These are phyloP conservation scores for Varroa destructor DNA, from an alignment of 1,140 invertebrate species.

Conservation along the genomic window DNA sequence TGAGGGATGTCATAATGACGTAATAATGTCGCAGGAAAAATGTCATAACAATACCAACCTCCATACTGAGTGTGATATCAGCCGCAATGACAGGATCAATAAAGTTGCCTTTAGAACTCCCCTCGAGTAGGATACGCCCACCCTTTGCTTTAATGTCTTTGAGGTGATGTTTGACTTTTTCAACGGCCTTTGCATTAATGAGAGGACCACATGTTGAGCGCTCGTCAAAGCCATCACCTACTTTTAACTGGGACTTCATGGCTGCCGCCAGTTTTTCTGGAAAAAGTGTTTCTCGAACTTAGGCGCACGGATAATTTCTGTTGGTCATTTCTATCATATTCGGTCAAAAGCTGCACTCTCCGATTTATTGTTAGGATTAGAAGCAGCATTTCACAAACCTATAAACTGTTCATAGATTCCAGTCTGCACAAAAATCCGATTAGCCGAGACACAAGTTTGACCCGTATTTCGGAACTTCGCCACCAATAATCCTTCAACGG, in stretches of 20 bases:
- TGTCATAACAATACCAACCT: too few relatives aligned
- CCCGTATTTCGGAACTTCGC: constrained; percentile 93
- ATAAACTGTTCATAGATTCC: constrained; percentile 72
- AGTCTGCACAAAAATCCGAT: constrained; percentile 80
- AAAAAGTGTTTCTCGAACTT: neutral
- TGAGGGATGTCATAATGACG: too few relatives aligned
- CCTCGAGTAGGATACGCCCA: constrained; percentile 67
- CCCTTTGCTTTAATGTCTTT: constrained; percentile 51
- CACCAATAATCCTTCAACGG: constrained; percentile 68
- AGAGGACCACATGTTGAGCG: constrained; percentile 73
- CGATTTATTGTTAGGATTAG: too few relatives aligned
- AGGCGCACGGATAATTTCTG: too few relatives aligned
- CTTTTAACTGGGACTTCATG: constrained; percentile 55
- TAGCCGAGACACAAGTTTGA: constrained; percentile 88
- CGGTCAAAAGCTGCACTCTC: too few relatives aligned
- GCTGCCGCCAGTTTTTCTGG: constrained; percentile 49
- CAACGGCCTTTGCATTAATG: constrained; percentile 70
- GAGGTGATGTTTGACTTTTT: constrained; percentile 47
- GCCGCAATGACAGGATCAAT: constrained; percentile 82
- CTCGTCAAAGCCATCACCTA: constrained; percentile 63
- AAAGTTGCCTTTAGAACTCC: constrained; percentile 54
- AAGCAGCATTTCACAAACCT: neutral
- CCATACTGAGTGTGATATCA: constrained; percentile 62
- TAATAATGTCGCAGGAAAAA: too few relatives aligned
- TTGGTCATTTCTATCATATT: too few relatives aligned